Evolutionary conservation across 2,888 invertebrate species (phyloP).

Genomic region (Drosophila hamatofila): DNA sequence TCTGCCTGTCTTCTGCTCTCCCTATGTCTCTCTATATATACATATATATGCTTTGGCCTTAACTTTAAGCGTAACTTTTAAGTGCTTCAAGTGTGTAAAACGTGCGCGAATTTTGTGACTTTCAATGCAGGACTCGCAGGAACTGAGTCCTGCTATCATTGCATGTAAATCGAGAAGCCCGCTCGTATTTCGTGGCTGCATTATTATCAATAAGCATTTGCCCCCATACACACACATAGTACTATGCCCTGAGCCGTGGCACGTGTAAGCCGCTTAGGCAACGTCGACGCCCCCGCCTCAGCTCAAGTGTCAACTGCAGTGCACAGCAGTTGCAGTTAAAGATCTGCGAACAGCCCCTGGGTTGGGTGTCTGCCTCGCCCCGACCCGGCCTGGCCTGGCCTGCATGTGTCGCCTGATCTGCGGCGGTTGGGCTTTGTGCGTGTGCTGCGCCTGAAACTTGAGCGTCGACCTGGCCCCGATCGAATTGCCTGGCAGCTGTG

Average conservation of each 20-base stretch:
- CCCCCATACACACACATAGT: neutral
- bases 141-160: constrained; percentile 25
- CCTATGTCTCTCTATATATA: no score
- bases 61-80: constrained; percentile 22
- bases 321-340: constrained; percentile 37
- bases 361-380: constrained; percentile 1
- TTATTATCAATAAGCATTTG: constrained; percentile 35
- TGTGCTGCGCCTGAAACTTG: constrained; percentile 59
- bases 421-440: constrained; percentile 31
- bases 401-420: constrained; percentile 41
- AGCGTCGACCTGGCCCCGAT: constrained; percentile 52
- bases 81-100: constrained; percentile 32
- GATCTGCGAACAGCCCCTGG: constrained; percentile 32
- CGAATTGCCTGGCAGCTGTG: constrained; percentile 53
- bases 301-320: constrained; percentile 62
- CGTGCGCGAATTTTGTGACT: constrained; percentile 63
- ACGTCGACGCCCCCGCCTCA: constrained; percentile 40
- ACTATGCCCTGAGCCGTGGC: constrained; percentile 35
- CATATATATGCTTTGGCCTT: neutral
- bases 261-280: constrained; percentile 70
- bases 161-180: constrained; percentile 56
- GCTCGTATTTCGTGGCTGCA: constrained; percentile 51
- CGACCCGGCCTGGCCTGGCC: no score
- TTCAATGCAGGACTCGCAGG: constrained; percentile 53
- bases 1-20: neutral